phyloP scores from a whole-genome alignment of 2,797 vertebrate genomes.

The Sebastes minor region DNA sequence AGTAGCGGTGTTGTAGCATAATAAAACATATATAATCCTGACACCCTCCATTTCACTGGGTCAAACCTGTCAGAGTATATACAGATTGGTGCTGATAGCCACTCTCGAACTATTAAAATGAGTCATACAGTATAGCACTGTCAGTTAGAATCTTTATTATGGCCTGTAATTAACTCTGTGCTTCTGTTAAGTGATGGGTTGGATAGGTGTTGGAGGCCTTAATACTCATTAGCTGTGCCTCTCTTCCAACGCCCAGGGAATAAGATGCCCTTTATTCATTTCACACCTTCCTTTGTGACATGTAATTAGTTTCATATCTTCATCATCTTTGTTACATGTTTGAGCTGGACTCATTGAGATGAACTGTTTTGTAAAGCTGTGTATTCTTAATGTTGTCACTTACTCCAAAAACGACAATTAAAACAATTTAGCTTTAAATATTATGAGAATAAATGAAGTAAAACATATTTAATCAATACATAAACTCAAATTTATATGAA shows the following conservation, averaged over 20 bases:
- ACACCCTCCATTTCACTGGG: background rate
- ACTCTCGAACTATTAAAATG: background rate
- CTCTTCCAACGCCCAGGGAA: background rate
- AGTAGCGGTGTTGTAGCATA: background rate
- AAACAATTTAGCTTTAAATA: background rate
- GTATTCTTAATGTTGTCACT: too few relatives aligned
- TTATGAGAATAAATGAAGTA: background rate
- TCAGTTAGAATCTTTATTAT: background rate
- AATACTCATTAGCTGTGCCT: background rate
- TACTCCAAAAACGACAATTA: too few relatives aligned
- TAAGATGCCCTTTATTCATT: background rate
- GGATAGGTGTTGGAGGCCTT: background rate
- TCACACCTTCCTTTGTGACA: background rate
- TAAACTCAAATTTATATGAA: background rate
- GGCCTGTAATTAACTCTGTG: constrained; percentile 16
- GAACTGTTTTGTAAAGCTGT: background rate
- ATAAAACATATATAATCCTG: background rate
- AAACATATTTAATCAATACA: background rate
- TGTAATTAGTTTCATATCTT: background rate
- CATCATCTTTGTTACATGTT: background rate
- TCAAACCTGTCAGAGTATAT: background rate
- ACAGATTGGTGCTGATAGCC: background rate
- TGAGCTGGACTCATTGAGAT: background rate
- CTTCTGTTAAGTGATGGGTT: background rate
- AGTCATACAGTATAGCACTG: background rate